These are phyloP conservation scores for Baronia brevicornis DNA, from an alignment of 2,888 invertebrate species.

Conservation along the genomic window DNA sequence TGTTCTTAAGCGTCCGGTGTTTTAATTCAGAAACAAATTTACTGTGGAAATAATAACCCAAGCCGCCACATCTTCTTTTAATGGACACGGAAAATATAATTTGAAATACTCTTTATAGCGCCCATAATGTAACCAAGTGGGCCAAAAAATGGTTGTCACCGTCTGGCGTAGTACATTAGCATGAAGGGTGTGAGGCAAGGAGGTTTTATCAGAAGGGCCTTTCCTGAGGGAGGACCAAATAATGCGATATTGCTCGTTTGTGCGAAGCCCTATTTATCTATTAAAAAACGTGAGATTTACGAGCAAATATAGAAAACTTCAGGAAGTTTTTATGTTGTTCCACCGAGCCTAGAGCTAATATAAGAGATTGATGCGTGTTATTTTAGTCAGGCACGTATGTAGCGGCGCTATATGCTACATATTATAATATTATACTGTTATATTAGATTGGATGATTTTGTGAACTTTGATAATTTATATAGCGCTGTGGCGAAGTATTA, in stretches of 20 bases:
- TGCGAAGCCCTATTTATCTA: conserved; percentile 75
- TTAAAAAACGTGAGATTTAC: conserved; percentile 73
- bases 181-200: conserved; percentile 72
- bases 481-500: too few species aligned
- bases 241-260: conserved; percentile 76
- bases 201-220: conserved; percentile 73
- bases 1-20: too few species aligned
- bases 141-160: conserved; percentile 76
- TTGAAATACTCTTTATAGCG: conserved; percentile 73
- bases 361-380: conserved; percentile 66
- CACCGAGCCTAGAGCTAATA: conserved; percentile 56
- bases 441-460: conserved; percentile 19
- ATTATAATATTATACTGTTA: conserved; percentile 22
- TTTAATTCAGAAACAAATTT: too few species aligned
- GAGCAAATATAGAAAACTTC: conserved; percentile 63
- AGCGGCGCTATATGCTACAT: conserved; percentile 23
- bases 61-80: conserved; percentile 63
- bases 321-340: conserved; percentile 70
- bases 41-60: too few species aligned
- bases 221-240: conserved; percentile 74
- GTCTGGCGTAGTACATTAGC: conserved; percentile 73
- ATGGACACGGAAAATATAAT: conserved; percentile 72
- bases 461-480: too few species aligned
- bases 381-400: conserved; percentile 41
- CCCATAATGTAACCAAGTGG: conserved; percentile 73